Percentiles rank a stretch among this genome's conserved stretches.
These are phyloP conservation scores for Aleiodes alternator DNA, from an alignment of 2,888 invertebrate species.

Conservation along the genomic window DNA sequence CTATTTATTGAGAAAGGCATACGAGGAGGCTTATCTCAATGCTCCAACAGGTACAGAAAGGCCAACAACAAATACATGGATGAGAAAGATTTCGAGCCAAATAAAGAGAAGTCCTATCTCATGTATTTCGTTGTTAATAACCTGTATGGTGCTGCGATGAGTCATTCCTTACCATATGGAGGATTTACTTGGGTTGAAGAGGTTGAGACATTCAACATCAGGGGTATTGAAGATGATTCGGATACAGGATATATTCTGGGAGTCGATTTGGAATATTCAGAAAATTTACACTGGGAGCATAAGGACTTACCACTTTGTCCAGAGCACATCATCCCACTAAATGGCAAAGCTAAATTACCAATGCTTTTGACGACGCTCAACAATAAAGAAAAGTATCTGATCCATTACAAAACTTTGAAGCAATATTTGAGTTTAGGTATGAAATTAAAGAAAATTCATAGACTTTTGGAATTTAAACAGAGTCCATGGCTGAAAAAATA, in stretches of 20 bases:
- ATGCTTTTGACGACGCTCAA: slow-evolving; percentile 39
- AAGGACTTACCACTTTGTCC: slow-evolving; percentile 64
- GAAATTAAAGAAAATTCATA: slow-evolving; percentile 16
- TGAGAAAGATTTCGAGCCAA: slow-evolving; percentile 23
- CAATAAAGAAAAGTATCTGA: slow-evolving; percentile 57
- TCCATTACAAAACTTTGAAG: slow-evolving; percentile 66
- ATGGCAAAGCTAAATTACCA: slow-evolving; percentile 47
- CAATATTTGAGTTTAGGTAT: slow-evolving; percentile 60
- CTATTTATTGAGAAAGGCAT: slow-evolving; percentile 49
- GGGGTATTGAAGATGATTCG: neutral
- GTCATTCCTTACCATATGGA: too few relatives aligned
- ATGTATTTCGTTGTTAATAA: too few relatives aligned
- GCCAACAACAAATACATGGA: slow-evolving; percentile 48
- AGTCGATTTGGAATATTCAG: slow-evolving; percentile 59
- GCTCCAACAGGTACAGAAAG: slow-evolving; percentile 38
- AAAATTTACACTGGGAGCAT: slow-evolving; percentile 63
- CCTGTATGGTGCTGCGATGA: too few relatives aligned
- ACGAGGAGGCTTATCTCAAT: slow-evolving; percentile 47
- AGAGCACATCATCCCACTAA: slow-evolving; percentile 41
- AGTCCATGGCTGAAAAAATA: too few relatives aligned
- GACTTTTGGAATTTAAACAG: too few relatives aligned
- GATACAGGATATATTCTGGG: slow-evolving; percentile 62
- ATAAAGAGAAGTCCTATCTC: slow-evolving; percentile 28
- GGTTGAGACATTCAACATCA: slow-evolving; percentile 34
- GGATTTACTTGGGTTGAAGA: slow-evolving; percentile 62